Evolutionary conservation across 2,797 vertebrate genomes (phyloP), one percentile per base, ranked within the genome.

Genomic region (Arremon brunneinucha): DNA sequence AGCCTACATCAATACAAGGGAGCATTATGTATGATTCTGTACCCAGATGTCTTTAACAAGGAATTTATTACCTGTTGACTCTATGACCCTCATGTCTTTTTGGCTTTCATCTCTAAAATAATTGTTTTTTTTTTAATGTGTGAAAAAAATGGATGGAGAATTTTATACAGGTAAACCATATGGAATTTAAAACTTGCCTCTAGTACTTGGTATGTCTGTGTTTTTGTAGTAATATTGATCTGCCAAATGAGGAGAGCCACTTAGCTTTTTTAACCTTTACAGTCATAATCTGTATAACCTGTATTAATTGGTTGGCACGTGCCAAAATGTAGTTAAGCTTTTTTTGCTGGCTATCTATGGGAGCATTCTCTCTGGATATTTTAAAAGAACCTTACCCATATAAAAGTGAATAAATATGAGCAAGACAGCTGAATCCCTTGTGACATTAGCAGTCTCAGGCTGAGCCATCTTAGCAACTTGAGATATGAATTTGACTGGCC

Each of bases 11-110:
- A 97, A 98, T 89, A 96, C 98, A 6, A 95, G 89, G 81, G 98
- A 98, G 64, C 98, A 98, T 93, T 98, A 98, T 46, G 98, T 98
- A 85, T 98, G 94, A 98, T 76, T 94, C 7, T 53, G 10, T 87
- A 69, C 50, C 39, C 18, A n/a, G 43, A 67, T 88, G 39, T n/a
- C 62, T 35, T 47, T 9, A 70, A 64, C 16, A 87, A 62, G 15
- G 27, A 4, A 7, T 80, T 89, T 43, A 44, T 56, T 78, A 46
- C 15, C 23, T 39, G 26, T 63, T 94, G 55, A 81, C 39, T 57
- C 5, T 76, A 52, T 64, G 52, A 52, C n/a, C 11, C 15, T 3
- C 74, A 30, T 46, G 37, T 69, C 34, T 71, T 20, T 2, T 52
- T 87, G 35, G 20, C 32, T 86, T 85, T 83, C 26, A 49, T 68